Evolutionary conservation across 2,888 invertebrate genomes (phyloP), one percentile per base, ranked within the genome.

Genomic region (Netelia melanura): DNA sequence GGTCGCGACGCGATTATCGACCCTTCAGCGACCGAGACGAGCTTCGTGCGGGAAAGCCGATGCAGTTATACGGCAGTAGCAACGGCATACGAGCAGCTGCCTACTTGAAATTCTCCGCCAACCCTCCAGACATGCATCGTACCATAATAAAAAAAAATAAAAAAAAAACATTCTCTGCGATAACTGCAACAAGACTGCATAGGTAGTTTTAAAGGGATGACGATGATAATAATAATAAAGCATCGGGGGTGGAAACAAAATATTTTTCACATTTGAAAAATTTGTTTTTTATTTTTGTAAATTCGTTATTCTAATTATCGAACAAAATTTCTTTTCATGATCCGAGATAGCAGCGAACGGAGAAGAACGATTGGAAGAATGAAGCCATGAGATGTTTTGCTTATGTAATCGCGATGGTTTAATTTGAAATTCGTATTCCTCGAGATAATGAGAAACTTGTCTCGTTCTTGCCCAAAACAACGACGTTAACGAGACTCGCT

Each of bases 1-100:
- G 54, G 62, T 79, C 79, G 80, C 71, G 38, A 52, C 48, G 64
- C 74, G 87, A 85, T 83, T 87, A 87, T 87, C 87, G 87, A 87
- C 81, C 87, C 80, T 81, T 62, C 17, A 21, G 21, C 75, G 38
- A 48, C 25, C 67, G 23, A 9, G 14, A 62, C 54, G 25, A 43
- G 23, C 30, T 58, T 74, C 17, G 38, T 52, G 61, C 8, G 38
- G 58, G 56, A 14, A 72, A 80, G 74, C 65, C 56, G 62, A 56
- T 77, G 61, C 67, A 77, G 61, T 76, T 48, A 14, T 48, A 48
- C 48, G 14, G 6, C 54, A n/a, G 54, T 54, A 6, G 38, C 38
- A 38, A 38, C 54, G 54, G n/a, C 54, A 54, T 64, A 21, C 64
- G 9, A 6, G 21, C 43, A 58, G 56, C 17, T 54, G 43, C 64